Conservation (phyloP, 1,140 invertebrate species). For the Brachionus calyciflorus region DNA sequence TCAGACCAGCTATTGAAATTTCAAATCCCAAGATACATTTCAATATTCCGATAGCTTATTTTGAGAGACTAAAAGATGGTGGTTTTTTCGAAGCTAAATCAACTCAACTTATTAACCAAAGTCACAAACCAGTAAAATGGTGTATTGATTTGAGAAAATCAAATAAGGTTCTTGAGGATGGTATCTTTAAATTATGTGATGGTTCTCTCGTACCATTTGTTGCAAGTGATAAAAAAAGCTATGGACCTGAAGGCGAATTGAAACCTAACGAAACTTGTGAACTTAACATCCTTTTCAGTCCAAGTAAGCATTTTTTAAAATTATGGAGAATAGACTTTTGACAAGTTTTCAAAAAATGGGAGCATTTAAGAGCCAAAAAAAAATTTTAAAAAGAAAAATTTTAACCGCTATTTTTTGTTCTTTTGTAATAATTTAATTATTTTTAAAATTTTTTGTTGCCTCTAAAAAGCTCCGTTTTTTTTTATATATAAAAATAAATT, state of each 20-base stretch:
- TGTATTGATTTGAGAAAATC: constrained; percentile 53
- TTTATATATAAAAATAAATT: too few relatives aligned
- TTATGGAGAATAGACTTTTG: too few relatives aligned
- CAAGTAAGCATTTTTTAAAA: constrained; percentile 51
- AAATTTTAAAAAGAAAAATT: neutral
- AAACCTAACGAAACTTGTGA: constrained; percentile 54
- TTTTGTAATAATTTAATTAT: too few relatives aligned
- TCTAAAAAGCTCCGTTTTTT: too few relatives aligned
- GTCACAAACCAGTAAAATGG: constrained; percentile 54
- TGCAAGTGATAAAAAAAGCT: constrained; percentile 34
- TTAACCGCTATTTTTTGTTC: too few relatives aligned
- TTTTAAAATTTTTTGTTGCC: too few relatives aligned
- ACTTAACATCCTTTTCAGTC: constrained; percentile 56
- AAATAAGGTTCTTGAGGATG: constrained; percentile 52
- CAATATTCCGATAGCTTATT: constrained; percentile 33
- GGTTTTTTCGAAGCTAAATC: constrained; percentile 41
- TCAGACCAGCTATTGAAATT: constrained; percentile 25
- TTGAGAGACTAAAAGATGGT: constrained; percentile 25
- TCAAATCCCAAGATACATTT: constrained; percentile 33
- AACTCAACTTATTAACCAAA: constrained; percentile 53
- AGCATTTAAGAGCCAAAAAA: neutral
- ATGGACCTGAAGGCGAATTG: constrained; percentile 54
- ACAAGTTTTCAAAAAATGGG: too few relatives aligned
- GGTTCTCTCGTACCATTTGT: constrained; percentile 52
- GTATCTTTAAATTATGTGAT: constrained; percentile 54